Conservation (phyloP, 2,113 vertebrate species). For the Monopterus albus region DNA sequence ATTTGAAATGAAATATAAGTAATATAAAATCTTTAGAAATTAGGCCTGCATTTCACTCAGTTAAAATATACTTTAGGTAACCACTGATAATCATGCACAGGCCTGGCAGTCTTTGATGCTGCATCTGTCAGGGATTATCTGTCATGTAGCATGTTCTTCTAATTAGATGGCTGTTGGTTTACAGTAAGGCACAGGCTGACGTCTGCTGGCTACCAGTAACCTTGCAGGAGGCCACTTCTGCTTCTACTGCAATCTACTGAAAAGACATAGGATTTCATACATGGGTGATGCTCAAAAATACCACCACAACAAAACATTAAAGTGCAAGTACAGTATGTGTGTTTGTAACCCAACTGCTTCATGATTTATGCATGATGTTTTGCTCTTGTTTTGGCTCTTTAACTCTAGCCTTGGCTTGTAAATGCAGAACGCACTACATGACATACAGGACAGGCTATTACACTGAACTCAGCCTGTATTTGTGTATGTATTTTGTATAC, state of each 20-base stretch:
- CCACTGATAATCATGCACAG: slow-evolving; percentile 45
- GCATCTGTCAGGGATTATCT: slow-evolving; percentile 72
- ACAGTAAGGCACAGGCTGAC: slow-evolving; percentile 33
- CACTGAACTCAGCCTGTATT: neutral
- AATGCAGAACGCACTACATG: neutral
- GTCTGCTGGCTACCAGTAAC: slow-evolving; percentile 50
- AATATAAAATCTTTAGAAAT: slow-evolving; percentile 50
- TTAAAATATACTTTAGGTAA: slow-evolving; percentile 58
- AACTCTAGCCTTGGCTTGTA: slow-evolving; percentile 6
- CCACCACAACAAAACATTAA: slow-evolving; percentile 5
- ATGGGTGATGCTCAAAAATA: neutral
- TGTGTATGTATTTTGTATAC: neutral
- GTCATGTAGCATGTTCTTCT: slow-evolving; percentile 68
- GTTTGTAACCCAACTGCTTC: neutral
- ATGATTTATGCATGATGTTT: neutral
- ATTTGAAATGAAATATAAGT: slow-evolving; percentile 56
- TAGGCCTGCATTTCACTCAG: slow-evolving; percentile 38
- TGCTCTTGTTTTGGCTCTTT: neutral
- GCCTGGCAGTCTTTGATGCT: slow-evolving; percentile 61
- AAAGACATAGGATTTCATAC: neutral
- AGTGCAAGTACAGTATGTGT: neutral
- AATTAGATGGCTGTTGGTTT: slow-evolving; percentile 73
- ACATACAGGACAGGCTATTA: neutral
- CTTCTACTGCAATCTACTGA: slow-evolving; percentile 2
- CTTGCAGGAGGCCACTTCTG: slow-evolving; percentile 40